Evolutionary conservation across 2,797 vertebrate genomes (phyloP).

Genomic region (Mus spretus): DNA sequence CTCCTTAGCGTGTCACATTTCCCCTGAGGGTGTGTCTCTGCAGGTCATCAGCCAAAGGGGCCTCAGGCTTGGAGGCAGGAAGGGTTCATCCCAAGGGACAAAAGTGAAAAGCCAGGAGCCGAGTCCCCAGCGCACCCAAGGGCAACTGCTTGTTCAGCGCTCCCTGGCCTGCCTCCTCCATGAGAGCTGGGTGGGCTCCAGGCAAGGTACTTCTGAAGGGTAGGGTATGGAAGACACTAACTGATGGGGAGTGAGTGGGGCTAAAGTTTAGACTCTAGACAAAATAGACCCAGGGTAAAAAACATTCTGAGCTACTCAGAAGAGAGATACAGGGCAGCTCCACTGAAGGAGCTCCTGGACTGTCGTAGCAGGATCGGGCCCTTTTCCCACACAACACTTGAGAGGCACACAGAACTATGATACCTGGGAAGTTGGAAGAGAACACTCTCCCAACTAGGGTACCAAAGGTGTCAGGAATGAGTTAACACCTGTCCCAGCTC

Average conservation of each 20-base stretch:
- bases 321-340: not conserved
- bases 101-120: not conserved
- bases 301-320: not conserved
- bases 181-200: too few species aligned
- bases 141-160: not conserved
- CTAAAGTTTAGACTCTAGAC: not conserved
- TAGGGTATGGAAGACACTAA: not conserved
- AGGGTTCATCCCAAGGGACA: too few species aligned
- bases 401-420: rapidly evolving
- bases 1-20: not conserved
- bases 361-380: not conserved
- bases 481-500: not conserved
- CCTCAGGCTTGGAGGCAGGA: not conserved
- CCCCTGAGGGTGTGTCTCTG: not conserved
- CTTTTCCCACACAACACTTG: too few species aligned
- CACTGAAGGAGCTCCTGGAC: not conserved
- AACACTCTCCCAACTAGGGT: rapidly evolving
- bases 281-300: not conserved
- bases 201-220: not conserved
- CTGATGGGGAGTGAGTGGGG: not conserved
- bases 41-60: not conserved
- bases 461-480: rapidly evolving
- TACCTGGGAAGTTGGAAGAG: not conserved
- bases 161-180: not conserved
- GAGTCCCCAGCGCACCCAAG: not conserved